phyloP scores from a whole-genome alignment of 2,888 invertebrate genomes.

The Lamellibrachia columna region DNA sequence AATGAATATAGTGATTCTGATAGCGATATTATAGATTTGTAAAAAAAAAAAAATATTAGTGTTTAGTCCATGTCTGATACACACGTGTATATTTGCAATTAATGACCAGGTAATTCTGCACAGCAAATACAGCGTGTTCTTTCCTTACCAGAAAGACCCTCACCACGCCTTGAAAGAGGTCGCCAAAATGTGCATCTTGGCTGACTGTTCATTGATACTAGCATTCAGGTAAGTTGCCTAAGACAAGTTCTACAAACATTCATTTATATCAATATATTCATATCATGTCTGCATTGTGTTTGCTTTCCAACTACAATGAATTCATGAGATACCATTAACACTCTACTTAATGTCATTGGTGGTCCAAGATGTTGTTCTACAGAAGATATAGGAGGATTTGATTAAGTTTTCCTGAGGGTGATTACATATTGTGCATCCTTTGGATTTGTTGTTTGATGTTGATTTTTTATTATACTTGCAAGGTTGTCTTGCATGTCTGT shows the following conservation, averaged over 20 bases:
- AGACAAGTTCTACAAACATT: neutral
- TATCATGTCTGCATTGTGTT: neutral
- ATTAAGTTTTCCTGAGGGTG: neutral
- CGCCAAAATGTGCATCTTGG: constrained; percentile 88
- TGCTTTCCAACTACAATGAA: neutral
- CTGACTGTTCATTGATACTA: constrained; percentile 90
- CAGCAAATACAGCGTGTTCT: neutral
- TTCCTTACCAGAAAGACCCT: constrained; percentile 76
- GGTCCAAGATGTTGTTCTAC: neutral
- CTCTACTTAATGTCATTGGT: neutral
- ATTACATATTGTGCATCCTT: neutral
- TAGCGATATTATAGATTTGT: neutral
- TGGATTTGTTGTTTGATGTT: neutral
- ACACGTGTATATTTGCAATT: neutral
- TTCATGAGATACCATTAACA: neutral
- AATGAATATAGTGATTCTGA: too few relatives aligned
- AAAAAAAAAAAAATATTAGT: too few relatives aligned
- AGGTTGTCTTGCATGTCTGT: neutral
- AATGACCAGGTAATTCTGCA: neutral
- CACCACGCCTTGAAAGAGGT: constrained; percentile 87
- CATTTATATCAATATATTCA: neutral
- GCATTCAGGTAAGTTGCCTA: constrained; percentile 77
- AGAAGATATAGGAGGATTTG: neutral
- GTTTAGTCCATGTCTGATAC: neutral
- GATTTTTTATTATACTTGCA: neutral